Evolutionary conservation across 1,140 invertebrate genomes (phyloP).

Genomic region (Limonius californicus): DNA sequence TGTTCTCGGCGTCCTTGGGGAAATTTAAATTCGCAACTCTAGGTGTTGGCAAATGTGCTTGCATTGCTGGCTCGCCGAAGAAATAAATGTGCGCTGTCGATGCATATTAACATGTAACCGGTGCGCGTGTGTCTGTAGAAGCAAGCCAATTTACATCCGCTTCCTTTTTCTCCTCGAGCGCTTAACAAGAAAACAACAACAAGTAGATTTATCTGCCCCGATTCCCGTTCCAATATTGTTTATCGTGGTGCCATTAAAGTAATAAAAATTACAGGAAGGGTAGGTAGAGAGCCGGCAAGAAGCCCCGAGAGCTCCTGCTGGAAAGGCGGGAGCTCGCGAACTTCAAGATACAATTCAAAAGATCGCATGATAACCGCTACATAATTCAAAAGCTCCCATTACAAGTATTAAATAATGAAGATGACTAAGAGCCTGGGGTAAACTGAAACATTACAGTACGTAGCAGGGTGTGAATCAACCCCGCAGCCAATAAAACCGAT

Average conservation of each 20-base stretch:
- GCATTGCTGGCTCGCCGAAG: too few relatives aligned
- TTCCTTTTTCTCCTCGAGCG: too few relatives aligned
- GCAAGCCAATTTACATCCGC: not conserved
- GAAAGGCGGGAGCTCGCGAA: not conserved
- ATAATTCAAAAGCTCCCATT: constrained; percentile 17
- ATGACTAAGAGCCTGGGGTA: constrained; percentile 14
- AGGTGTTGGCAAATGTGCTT: not conserved
- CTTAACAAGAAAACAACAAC: too few relatives aligned
- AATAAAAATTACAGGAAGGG: not conserved
- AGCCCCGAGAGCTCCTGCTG: not conserved
- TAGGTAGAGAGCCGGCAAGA: not conserved
- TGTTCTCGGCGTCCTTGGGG: not conserved
- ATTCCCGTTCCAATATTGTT: too few relatives aligned
- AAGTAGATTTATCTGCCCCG: too few relatives aligned
- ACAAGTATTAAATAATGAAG: constrained; percentile 23
- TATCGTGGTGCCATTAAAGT: too few relatives aligned
- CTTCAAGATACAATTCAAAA: not conserved
- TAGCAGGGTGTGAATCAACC: constrained; percentile 22
- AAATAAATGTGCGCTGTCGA: too few relatives aligned
- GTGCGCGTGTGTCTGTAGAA: not conserved
- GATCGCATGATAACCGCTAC: constrained; percentile 6
- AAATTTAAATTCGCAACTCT: not conserved
- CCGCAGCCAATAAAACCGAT: constrained; percentile 22
- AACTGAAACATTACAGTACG: constrained; percentile 22
- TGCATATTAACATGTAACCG: too few relatives aligned